Evolutionary conservation across 2,888 invertebrate genomes (phyloP).

Genomic region (Chloromyia formosa): DNA sequence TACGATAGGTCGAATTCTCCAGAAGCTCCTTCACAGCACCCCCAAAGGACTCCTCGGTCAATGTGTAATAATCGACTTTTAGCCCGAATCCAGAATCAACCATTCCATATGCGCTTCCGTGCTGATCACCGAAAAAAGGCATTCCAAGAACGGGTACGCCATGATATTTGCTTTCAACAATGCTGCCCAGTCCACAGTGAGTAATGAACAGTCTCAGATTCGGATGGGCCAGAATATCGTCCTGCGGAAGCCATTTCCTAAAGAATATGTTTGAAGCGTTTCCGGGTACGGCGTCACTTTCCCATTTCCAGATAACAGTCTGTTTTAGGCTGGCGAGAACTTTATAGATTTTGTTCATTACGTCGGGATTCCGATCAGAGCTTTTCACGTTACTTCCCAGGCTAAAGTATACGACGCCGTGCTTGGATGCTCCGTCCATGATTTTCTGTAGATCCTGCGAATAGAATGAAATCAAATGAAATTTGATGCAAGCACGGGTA

Average conservation of each 20-base stretch:
- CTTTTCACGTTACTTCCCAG: conserved; percentile 63
- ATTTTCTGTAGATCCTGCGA: conserved; percentile 28
- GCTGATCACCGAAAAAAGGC: conserved; percentile 58
- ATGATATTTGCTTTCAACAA: conserved; percentile 70
- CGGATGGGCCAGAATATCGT: conserved; percentile 71
- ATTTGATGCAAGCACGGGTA: too few relatives aligned
- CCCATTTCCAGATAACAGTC: conserved; percentile 67
- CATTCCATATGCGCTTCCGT: conserved; percentile 52
- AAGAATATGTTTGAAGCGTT: conserved; percentile 60
- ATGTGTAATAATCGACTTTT: conserved; percentile 47
- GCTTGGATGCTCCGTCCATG: conserved; percentile 43
- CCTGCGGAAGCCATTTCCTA: conserved; percentile 75
- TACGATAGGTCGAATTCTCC: conserved; percentile 51
- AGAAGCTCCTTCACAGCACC: conserved; percentile 53
- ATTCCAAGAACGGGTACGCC: conserved; percentile 67
- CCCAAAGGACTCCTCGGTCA: conserved; percentile 50
- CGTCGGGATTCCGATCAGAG: conserved; percentile 65
- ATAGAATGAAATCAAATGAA: too few relatives aligned
- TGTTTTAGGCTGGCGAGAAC: conserved; percentile 70
- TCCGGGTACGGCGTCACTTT: conserved; percentile 33
- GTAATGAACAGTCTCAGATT: conserved; percentile 71
- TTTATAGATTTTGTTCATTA: conserved; percentile 66
- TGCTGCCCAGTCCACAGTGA: conserved; percentile 73
- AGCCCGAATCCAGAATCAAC: conserved; percentile 53
- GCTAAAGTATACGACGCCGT: conserved; percentile 62